Conservation (phyloP, 2,888 invertebrate genomes). For the Xanthostigma xanthostigma region DNA sequence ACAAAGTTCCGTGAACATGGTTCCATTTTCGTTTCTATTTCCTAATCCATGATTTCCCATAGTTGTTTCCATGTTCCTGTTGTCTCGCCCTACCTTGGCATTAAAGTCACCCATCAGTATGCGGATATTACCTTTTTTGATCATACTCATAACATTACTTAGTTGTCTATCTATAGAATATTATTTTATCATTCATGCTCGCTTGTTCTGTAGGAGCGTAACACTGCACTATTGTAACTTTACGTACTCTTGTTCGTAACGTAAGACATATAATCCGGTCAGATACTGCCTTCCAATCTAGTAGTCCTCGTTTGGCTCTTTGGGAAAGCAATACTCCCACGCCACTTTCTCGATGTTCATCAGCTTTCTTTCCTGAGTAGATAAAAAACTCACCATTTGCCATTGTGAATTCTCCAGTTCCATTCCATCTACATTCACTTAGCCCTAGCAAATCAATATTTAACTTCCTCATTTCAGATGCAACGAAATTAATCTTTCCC, state of each 20-base stretch:
- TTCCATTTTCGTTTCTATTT: too few species aligned
- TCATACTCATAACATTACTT: too few species aligned
- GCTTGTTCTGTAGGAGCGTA: slow-evolving; percentile 8
- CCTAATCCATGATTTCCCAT: too few species aligned
- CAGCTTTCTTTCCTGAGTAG: not conserved
- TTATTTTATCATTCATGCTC: slow-evolving; percentile 2
- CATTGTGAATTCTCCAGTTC: not conserved
- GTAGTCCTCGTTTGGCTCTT: not conserved
- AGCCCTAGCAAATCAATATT: not conserved
- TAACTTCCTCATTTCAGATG: not conserved
- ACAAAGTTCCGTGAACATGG: too few species aligned
- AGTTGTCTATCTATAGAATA: too few species aligned
- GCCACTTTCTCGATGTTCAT: not conserved
- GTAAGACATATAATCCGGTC: too few species aligned
- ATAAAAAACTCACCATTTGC: not conserved
- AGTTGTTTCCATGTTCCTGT: too few species aligned
- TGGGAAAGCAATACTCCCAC: not conserved
- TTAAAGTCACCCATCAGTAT: too few species aligned
- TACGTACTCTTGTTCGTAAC: slow-evolving; percentile 5
- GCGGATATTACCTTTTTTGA: too few species aligned
- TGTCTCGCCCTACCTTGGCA: too few species aligned
- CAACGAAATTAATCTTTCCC: not conserved
- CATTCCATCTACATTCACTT: not conserved
- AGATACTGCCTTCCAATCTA: slow-evolving; percentile 6
- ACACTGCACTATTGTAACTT: slow-evolving; percentile 7